Percentiles rank a stretch among this genome's conserved stretches.
Evolutionary conservation across 1,140 invertebrate genomes (phyloP).

Genomic region (Drosophila bocki): DNA sequence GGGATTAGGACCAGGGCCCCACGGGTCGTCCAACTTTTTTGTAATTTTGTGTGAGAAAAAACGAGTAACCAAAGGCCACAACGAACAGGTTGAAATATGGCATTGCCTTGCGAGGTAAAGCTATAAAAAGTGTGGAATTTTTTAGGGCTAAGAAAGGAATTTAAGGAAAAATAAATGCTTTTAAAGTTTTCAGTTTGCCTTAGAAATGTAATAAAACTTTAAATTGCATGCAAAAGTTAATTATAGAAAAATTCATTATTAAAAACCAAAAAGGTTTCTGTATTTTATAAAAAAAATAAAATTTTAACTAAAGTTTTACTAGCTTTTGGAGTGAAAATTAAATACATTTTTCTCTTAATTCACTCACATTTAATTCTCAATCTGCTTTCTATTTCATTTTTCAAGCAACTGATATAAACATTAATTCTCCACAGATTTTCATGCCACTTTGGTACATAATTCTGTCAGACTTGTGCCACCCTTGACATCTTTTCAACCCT

Average conservation of each 20-base stretch:
- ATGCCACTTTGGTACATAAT: not conserved
- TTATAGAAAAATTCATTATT: too few species aligned
- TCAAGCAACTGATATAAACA: not conserved
- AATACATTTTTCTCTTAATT: not conserved
- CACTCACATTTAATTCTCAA: too few species aligned
- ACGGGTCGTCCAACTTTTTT: not conserved
- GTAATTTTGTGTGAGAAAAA: constrained; percentile 22
- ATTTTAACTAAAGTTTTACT: not conserved
- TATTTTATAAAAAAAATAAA: not conserved
- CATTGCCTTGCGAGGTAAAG: not conserved
- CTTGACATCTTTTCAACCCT: constrained; percentile 12
- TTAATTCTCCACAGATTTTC: not conserved
- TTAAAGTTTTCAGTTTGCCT: not conserved
- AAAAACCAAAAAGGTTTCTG: too few species aligned
- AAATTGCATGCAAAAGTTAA: too few species aligned
- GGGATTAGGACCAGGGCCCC: constrained; percentile 36
- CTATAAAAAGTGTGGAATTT: not conserved
- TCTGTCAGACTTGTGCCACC: constrained; percentile 3
- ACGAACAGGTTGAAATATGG: constrained; percentile 23
- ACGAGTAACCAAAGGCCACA: constrained; percentile 4
- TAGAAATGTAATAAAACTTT: too few species aligned
- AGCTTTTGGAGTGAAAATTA: too few species aligned
- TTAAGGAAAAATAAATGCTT: not conserved
- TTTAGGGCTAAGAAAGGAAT: not conserved
- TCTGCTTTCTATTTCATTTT: not conserved